Base-by-base conservation (phyloP, 2,797 vertebrate genomes). In the Poeciliopsis turneri region DNA sequence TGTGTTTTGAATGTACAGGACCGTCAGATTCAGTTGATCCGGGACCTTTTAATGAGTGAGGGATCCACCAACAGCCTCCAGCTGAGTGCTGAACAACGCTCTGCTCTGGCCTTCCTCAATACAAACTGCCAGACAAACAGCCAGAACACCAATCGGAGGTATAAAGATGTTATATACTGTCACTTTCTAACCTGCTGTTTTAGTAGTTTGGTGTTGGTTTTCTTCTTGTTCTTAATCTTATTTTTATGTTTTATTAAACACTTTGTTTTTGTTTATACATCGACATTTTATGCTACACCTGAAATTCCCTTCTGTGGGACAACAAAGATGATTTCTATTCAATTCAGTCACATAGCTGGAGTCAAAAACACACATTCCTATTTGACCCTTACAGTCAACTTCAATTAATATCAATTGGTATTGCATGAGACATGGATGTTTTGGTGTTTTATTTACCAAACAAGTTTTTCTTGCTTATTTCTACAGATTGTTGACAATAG, bases 41-140 rank as follows among this genome's bases (percentile, higher is more conserved):
- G 97, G 75, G 98, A 99, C 85, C 96, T 99, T 81, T 94, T 99
- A 88, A 97, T 96, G 92, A 96, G 96, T 3, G 98, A 99, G 92
- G 95, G 96, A 13, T 97, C 98, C 1, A 94, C 95, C 57, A 97
- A 96, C 89, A 99, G 97, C 85, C 98, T 99, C 92, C 97, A 98
- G 91, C 95, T 99, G 59, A 99, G 97, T 1, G 98, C 98, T 73
- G 98, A 99, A 83, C 98, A 99, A 92, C 97, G 96, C 49, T 98
- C 97, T 6, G 98, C 97, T 84, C 91, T 99, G 0, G 97, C 97
- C 84, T 99, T 99, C 87, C 96, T 99, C 20, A 98, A 97, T 85
- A 88, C 94, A n/a, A 97, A 96, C 86, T 94, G 95, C 46, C 96
- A 95, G 11, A 57, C 90, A 79, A 81, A 95, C 41, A 95, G 93